Conservation (phyloP, 2,797 vertebrate genomes). For the Remorina albescens region DNA sequence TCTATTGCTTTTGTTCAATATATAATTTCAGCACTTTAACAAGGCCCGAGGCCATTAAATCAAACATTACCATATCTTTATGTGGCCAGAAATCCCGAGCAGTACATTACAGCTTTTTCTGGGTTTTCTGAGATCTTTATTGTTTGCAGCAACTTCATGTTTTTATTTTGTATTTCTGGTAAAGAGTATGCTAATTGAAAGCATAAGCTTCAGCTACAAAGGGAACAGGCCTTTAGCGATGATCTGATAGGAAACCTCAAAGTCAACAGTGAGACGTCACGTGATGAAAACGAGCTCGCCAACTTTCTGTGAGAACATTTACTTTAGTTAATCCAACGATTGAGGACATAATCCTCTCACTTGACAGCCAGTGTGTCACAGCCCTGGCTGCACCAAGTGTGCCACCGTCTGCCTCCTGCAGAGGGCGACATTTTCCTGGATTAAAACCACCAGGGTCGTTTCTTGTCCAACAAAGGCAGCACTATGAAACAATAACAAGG, state of each 20-base stretch:
- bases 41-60: constrained; percentile 65
- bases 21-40: constrained; percentile 72
- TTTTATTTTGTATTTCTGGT: constrained; percentile 10
- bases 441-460: not conserved
- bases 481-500: constrained; percentile 46
- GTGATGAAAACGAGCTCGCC: constrained; percentile 53
- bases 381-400: not conserved
- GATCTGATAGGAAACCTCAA: constrained; percentile 47
- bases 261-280: constrained; percentile 43
- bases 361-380: constrained; percentile 22
- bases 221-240: constrained; percentile 10
- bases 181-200: constrained; percentile 63
- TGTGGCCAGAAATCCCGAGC: constrained; percentile 60
- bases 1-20: constrained; percentile 70
- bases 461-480: constrained; percentile 32
- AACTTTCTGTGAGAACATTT: constrained; percentile 73
- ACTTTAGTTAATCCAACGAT: constrained; percentile 58
- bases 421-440: constrained; percentile 78
- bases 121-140: constrained; percentile 68
- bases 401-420: constrained; percentile 35
- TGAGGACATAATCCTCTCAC: constrained; percentile 58
- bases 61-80: constrained; percentile 73
- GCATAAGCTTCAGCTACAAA: constrained; percentile 41
- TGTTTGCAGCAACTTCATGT: constrained; percentile 39
- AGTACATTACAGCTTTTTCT: constrained; percentile 53